Percentiles rank a stretch among this genome's conserved stretches.
phyloP scores from a whole-genome alignment of 2,113 vertebrate genomes.

The Syrrhaptes paradoxus region DNA sequence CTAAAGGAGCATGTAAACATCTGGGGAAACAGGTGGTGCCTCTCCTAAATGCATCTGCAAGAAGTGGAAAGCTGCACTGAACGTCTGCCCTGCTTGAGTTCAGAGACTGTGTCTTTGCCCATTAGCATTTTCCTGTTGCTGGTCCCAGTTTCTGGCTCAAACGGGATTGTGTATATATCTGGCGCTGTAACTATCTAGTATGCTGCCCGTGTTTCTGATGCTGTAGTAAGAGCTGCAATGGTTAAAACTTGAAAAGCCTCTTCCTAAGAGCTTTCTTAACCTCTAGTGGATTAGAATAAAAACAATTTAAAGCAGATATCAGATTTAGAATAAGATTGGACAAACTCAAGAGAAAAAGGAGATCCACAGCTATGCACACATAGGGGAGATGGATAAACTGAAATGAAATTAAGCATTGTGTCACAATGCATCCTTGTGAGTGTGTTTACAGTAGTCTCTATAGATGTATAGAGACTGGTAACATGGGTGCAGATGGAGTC shows the following conservation, averaged over 20 bases:
- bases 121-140: background rate
- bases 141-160: background rate
- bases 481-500: background rate
- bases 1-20: background rate
- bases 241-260: background rate
- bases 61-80: background rate
- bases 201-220: background rate
- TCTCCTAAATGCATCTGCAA: conserved; percentile 17
- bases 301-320: background rate
- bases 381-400: background rate
- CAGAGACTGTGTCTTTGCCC: background rate
- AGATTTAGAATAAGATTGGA: background rate
- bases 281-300: background rate
- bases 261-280: background rate
- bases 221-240: background rate
- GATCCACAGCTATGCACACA: background rate
- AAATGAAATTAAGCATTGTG: background rate
- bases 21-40: conserved; percentile 16
- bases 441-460: background rate
- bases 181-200: background rate
- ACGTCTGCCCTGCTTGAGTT: background rate
- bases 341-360: background rate
- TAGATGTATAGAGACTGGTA: background rate
- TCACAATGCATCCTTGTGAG: background rate
- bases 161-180: background rate